Base-by-base conservation (phyloP, 2,888 invertebrate genomes). In the Apotomis betuletana region DNA sequence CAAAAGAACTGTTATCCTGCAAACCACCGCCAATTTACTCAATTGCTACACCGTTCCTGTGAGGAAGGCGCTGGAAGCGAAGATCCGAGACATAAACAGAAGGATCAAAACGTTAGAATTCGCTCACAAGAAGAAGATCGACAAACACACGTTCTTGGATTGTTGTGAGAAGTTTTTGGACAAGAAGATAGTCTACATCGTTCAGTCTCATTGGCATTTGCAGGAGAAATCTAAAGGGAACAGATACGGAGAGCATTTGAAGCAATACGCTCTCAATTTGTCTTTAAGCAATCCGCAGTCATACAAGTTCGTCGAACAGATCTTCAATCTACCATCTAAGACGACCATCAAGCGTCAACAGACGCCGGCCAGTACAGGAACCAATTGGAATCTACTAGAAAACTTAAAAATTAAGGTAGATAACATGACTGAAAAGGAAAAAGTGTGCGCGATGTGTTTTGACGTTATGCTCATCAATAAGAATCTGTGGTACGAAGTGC, bases 401-500 rank as follows among this genome's bases (percentile, higher is more conserved):
- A 36, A 58, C 49, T 57, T 71, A 9, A 61, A 51, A 5, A 46
- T 49, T 0, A 71, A 71, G 38, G 70, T 71, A 8, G 6, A 41
- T 6, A 49, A 55, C 3, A 71, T 71, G 70, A 51, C 49, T 1
- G 70, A 61, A 4, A 71, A 67, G 10, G 67, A 71, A 10, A 71
- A 67, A 41, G 4, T 67, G 15, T 71, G 70, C 41, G 52, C 70
- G 4, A 57, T 71, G 38, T 67, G 70, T 15, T 71, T 71, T 8
- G 70, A 67, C 3, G 60, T 61, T n/a, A 71, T 61, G 61, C 38
- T 46, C 0, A 38, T 67, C 4, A 67, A 61, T n/a, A 61, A 61
- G 4, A 71, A 71, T 61, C 41, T 71, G 41, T 64, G 64, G 64
- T 64, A 64, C 8, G 64, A 64, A 27, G 64, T 64, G 55, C 54